Conservation (phyloP, 2,797 vertebrate species). For the Linurgus olivaceus region DNA sequence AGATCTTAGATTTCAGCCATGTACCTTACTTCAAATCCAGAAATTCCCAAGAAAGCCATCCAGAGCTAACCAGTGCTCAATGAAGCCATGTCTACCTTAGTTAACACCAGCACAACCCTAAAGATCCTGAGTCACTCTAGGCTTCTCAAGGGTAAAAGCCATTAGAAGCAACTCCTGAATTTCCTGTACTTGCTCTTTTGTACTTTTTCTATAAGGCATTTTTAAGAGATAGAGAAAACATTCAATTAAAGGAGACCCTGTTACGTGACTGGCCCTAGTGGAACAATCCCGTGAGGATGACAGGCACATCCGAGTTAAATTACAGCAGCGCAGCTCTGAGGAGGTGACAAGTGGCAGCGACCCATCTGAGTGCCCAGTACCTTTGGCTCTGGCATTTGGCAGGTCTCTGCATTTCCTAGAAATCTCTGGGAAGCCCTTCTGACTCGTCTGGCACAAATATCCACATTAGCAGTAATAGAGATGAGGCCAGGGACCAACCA, state of each 20-base stretch:
- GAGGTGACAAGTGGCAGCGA: background rate
- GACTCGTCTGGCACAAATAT: background rate
- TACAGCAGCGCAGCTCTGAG: background rate
- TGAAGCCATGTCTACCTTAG: background rate
- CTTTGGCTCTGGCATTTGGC: conserved; percentile 9
- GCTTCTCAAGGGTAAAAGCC: background rate
- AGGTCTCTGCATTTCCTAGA: conserved; percentile 23
- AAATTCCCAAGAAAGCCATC: background rate
- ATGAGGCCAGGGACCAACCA: background rate
- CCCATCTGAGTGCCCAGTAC: background rate
- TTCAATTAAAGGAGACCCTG: background rate
- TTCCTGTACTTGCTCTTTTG: background rate
- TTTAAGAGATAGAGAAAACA: background rate
- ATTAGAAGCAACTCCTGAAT: background rate
- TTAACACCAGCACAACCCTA: background rate
- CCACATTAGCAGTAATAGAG: background rate
- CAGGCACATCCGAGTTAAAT: background rate
- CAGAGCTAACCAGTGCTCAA: background rate
- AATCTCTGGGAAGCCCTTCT: conserved; percentile 1
- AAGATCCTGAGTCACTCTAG: background rate
- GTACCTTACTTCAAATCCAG: background rate
- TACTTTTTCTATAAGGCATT: background rate
- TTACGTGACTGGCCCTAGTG: background rate
- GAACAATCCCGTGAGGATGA: background rate
- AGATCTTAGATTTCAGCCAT: background rate